Evolutionary conservation across 2,113 vertebrate genomes (phyloP), one percentile per base, ranked within the genome.

Genomic region (Aplodontia rufa): DNA sequence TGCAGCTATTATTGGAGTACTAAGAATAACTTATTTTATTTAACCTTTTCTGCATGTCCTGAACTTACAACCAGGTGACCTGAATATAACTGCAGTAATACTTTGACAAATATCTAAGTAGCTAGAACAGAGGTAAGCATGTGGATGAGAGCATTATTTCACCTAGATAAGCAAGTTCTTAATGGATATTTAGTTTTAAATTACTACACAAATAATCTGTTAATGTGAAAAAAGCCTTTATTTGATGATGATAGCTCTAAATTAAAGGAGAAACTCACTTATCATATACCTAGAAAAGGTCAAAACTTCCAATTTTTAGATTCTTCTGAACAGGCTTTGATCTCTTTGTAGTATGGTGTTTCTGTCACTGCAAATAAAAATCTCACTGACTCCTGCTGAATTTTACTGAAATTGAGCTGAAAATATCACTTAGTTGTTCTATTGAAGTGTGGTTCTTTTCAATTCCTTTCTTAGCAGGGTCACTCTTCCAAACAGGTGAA

Each of bases 321-420:
- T 82, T 90, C 20, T 82, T 30, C n/a, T 60, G 26, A 71, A 42
- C 6, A 82, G 11, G 3, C 3, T 79, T 83, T 75, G 3, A 91
- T 76, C 7, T 92, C 80, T 86, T 94, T 76, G 45, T 49, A 10
- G 58, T 79, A 66, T 94, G 53, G 3, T 62, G 10, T 91, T 53
- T 95, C 8, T 74, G 19, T 68, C 11, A 91, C 16, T 69, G 49
- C 8, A 94, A 90, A 85, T 37, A 58, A 72, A 92, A 68, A 32
- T 80, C 8, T 93, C 47, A 68, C 89, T 90, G 74, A 20, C 3
- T 60, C n/a, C 32, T 58, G 26, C 68, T 85, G 35, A 55, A 76
- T 85, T 93, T 96, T 96, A 24, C 24, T 72, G 10, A 47, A 85
- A 78, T 60, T 68, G 40, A 79, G 20, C 30, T 92, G 40, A 78